These are phyloP conservation scores for Amphiprion ocellaris DNA, from an alignment of 2,113 vertebrate genomes.

Conservation along the genomic window DNA sequence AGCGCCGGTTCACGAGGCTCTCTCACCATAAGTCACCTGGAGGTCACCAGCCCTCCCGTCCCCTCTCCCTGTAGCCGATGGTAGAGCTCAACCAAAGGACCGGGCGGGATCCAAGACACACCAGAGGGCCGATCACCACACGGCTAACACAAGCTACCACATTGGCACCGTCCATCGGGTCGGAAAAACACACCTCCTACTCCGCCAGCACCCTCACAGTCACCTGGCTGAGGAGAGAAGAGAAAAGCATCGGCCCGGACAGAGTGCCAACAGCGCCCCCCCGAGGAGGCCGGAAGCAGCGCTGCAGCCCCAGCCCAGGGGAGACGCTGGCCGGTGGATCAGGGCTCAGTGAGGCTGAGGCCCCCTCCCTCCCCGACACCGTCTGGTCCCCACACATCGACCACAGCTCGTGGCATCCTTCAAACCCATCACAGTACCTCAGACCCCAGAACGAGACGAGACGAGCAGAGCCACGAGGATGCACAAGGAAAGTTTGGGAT, in stretches of 20 bases:
- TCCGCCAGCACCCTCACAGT: constrained; percentile 40
- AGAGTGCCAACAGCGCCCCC: constrained; percentile 35
- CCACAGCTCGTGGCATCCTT: constrained; percentile 44
- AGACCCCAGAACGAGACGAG: constrained; percentile 42
- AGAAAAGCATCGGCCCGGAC: constrained; percentile 37
- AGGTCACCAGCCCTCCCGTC: constrained; percentile 66
- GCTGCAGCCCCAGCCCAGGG: constrained; percentile 22
- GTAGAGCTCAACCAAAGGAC: constrained; percentile 73
- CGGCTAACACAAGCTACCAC: constrained; percentile 60
- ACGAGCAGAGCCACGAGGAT: constrained; percentile 32
- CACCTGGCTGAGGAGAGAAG: constrained; percentile 43
- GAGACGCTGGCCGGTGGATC: constrained; percentile 41
- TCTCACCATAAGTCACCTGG: constrained; percentile 76
- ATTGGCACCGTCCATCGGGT: constrained; percentile 52
- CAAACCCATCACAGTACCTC: constrained; percentile 62
- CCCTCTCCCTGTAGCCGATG: constrained; percentile 68
- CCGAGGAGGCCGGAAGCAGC: constrained; percentile 26
- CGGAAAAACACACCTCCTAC: constrained; percentile 60
- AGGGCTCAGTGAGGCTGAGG: constrained; percentile 33
- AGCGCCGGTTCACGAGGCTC: constrained; percentile 86
- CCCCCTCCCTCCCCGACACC: constrained; percentile 16
- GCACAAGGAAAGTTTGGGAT: constrained; percentile 45
- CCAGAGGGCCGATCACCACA: constrained; percentile 51
- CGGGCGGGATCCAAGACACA: constrained; percentile 58
- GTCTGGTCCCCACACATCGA: constrained; percentile 36